phyloP scores from a whole-genome alignment of 2,797 vertebrate genomes.

The Rachycentron canadum region DNA sequence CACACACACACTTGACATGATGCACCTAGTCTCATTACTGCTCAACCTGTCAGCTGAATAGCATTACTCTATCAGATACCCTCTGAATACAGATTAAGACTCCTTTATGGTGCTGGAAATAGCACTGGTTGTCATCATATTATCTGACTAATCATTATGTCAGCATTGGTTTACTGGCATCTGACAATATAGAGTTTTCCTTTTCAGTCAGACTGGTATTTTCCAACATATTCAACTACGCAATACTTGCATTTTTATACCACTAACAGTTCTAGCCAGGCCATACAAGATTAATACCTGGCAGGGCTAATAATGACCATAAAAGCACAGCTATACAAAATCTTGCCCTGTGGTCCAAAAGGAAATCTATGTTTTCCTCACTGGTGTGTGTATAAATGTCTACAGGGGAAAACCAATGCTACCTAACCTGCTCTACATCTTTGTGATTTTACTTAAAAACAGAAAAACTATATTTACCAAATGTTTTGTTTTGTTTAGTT shows the following conservation, averaged over 20 bases:
- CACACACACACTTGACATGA: constrained; percentile 5
- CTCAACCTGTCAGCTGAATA: constrained; percentile 44
- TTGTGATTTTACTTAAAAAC: not conserved
- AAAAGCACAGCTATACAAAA: too few relatives aligned
- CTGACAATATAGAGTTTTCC: constrained; percentile 24
- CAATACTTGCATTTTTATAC: not conserved
- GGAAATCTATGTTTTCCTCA: not conserved
- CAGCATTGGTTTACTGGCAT: constrained; percentile 1
- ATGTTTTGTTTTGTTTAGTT: not conserved
- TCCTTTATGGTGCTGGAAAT: not conserved
- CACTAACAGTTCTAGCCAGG: not conserved
- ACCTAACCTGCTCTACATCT: not conserved
- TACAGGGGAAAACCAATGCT: not conserved
- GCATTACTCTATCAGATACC: constrained; percentile 18
- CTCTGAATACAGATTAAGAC: constrained; percentile 5
- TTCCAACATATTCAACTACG: not conserved
- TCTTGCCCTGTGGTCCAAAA: not conserved
- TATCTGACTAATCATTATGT: constrained; percentile 30
- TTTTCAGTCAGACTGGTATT: not conserved
- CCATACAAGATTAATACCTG: not conserved
- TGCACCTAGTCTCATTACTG: constrained; percentile 47
- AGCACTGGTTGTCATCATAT: not conserved
- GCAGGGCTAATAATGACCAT: not conserved
- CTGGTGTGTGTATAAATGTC: not conserved
- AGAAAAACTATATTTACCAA: not conserved